Conservation (phyloP, 1,140 invertebrate species). For the Aphidius ervi region DNA sequence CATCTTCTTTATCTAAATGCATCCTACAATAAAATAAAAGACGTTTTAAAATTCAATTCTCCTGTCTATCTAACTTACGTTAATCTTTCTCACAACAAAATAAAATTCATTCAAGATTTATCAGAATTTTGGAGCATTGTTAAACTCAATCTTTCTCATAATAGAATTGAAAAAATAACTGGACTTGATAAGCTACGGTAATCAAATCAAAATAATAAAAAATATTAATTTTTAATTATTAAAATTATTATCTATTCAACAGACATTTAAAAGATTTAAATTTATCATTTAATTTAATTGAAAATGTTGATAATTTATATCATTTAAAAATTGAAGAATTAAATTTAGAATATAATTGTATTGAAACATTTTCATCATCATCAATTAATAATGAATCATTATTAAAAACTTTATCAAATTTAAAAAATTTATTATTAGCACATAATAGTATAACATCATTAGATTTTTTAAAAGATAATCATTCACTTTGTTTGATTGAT, state of each 20-base stretch:
- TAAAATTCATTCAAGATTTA: conserved; percentile 31
- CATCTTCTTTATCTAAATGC: conserved; percentile 34
- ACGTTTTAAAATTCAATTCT: conserved; percentile 28
- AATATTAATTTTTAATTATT: conserved; percentile 1
- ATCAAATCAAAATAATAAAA: neutral
- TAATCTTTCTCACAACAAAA: conserved; percentile 35
- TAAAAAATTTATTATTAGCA: conserved; percentile 29
- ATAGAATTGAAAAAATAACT: conserved; percentile 33
- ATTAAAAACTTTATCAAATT: conserved; percentile 27
- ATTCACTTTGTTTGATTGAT: conserved; percentile 33
- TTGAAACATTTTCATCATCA: conserved; percentile 32
- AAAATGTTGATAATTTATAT: conserved; percentile 35
- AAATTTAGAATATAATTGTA: conserved; percentile 38
- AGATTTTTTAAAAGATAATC: conserved; percentile 31
- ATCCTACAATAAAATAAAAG: conserved; percentile 30
- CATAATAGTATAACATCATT: conserved; percentile 34
- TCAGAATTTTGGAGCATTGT: conserved; percentile 39
- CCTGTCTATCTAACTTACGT: conserved; percentile 38
- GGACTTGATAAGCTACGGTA: conserved; percentile 38
- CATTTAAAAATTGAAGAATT: conserved; percentile 34
- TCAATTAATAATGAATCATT: conserved; percentile 20
- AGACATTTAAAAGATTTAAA: conserved; percentile 37
- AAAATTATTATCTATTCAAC: conserved; percentile 10
- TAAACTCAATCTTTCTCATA: conserved; percentile 37
- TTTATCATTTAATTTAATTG: conserved; percentile 36